Percentiles rank a stretch among this genome's conserved stretches.
Conservation (phyloP, 2,888 invertebrate genomes). For the Lamellibrachia columna region DNA sequence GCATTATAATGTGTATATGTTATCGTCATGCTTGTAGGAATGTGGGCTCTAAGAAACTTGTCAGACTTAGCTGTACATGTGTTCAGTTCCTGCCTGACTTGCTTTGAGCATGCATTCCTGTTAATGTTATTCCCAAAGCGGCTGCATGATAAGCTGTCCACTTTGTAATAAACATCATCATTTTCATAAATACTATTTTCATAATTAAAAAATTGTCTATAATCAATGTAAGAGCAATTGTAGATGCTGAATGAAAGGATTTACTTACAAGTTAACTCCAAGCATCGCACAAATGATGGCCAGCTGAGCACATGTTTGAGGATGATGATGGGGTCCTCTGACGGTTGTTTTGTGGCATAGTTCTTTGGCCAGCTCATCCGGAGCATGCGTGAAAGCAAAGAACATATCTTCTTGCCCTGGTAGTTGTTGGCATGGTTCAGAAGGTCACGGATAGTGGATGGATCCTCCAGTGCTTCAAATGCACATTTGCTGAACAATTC, state of each 20-base stretch:
- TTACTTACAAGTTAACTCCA: slow-evolving; percentile 17
- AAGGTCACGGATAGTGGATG: not conserved
- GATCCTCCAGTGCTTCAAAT: not conserved
- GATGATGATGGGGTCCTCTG: not conserved
- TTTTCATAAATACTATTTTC: too few species aligned
- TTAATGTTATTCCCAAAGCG: too few species aligned
- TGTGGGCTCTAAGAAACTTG: too few species aligned
- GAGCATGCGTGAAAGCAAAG: slow-evolving; percentile 23
- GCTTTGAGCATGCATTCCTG: too few species aligned
- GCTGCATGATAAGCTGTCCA: too few species aligned
- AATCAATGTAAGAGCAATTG: too few species aligned
- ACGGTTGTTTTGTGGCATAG: not conserved
- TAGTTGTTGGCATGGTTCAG: not conserved
- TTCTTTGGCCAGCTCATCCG: slow-evolving; percentile 25
- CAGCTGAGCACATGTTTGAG: slow-evolving; percentile 28
- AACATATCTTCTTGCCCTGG: slow-evolving; percentile 18
- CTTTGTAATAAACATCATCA: too few species aligned
- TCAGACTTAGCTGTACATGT: too few species aligned
- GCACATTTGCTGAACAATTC: slow-evolving; percentile 5
- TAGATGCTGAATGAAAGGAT: not conserved
- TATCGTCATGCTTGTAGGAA: too few species aligned
- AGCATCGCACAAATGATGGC: slow-evolving; percentile 29
- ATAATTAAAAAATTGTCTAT: too few species aligned
- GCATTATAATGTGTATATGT: too few species aligned
- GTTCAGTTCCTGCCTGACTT: too few species aligned